Base-by-base conservation (phyloP, 2,888 invertebrate species). In the Antheraea yamamai region DNA sequence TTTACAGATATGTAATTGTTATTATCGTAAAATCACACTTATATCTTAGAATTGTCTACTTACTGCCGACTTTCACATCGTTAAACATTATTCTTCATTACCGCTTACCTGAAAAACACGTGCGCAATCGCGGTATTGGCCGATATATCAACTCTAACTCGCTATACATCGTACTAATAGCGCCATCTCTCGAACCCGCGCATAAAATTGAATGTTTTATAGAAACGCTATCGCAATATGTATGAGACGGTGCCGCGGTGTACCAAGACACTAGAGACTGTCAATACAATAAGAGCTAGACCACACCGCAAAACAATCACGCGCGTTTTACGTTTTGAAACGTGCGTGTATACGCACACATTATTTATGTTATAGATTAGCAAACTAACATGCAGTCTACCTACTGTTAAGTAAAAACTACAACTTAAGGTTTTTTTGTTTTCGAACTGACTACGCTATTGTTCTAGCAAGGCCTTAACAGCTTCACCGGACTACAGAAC, bases 181-280 rank as follows among this genome's bases (percentile, higher is more conserved):
- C 86, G 85, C 91, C 84, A 88, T 92, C 87, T 85, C 81, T 92
- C 87, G 87, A 78, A 74, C 74, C 76, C 76, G 78, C 82, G 82
- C 88, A 88, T 89, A 88, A 89, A 84, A 81, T 83, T 93, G 89
- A 92, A 93, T 93, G 86, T 91, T 93, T 93, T 87, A 92, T 92
- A 85, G 79, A 78, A 82, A 84, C 82, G 80, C 78, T 79, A 75
- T 76, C 78, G 72, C 68, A 77, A 79, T 78, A 84, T 81, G 79
- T 81, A 83, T 80, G 79, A 79, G 80, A 64, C 72, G 66, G n/a
- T 61, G 64, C 30, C 26, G 39, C 66, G 47, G 47, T 70, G 72
- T 55, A 20, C 39, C 47, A 39, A 26, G 30, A 70, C 20, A n/a
- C 70, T 70, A 39, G 73, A 30, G 20, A 55, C 30, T 73, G 73